These are phyloP conservation scores for Eupithecia subfuscata DNA, from an alignment of 2,888 invertebrate genomes.

Conservation along the genomic window DNA sequence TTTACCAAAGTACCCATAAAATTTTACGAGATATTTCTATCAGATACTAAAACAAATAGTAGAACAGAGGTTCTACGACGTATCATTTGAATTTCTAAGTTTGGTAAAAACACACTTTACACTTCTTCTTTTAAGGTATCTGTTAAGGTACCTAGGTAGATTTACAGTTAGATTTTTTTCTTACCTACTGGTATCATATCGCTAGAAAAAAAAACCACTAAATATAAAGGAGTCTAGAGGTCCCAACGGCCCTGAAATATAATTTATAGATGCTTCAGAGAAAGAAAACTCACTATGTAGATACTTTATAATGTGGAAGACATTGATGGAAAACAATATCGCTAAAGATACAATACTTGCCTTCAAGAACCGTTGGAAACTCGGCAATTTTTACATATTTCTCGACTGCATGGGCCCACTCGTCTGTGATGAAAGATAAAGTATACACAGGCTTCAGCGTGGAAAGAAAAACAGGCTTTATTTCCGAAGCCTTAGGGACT, in stretches of 20 bases:
- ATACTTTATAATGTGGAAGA: conserved; percentile 57
- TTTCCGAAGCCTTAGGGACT: conserved; percentile 21
- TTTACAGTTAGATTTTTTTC: not conserved
- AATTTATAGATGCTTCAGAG: conserved; percentile 10
- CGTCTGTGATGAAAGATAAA: conserved; percentile 76
- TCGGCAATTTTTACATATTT: conserved; percentile 58
- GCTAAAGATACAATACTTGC: conserved; percentile 49
- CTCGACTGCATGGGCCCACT: conserved; percentile 64
- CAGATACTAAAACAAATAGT: conserved; percentile 40
- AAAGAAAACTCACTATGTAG: conserved; percentile 28
- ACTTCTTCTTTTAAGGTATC: no score
- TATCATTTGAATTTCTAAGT: not conserved
- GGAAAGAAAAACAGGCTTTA: conserved; percentile 45
- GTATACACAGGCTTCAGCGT: conserved; percentile 41
- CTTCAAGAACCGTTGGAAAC: conserved; percentile 49
- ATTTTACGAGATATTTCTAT: conserved; percentile 57
- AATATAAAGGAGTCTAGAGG: not conserved
- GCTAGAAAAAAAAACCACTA: not conserved
- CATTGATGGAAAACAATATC: conserved; percentile 55
- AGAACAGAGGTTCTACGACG: conserved; percentile 22
- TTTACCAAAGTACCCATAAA: conserved; percentile 62
- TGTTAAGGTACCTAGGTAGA: not conserved
- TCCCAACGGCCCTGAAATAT: not conserved
- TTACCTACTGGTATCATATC: not conserved
- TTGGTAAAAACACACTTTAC: not conserved